Conservation (phyloP, 2,888 invertebrate genomes). For the Luperina testacea region DNA sequence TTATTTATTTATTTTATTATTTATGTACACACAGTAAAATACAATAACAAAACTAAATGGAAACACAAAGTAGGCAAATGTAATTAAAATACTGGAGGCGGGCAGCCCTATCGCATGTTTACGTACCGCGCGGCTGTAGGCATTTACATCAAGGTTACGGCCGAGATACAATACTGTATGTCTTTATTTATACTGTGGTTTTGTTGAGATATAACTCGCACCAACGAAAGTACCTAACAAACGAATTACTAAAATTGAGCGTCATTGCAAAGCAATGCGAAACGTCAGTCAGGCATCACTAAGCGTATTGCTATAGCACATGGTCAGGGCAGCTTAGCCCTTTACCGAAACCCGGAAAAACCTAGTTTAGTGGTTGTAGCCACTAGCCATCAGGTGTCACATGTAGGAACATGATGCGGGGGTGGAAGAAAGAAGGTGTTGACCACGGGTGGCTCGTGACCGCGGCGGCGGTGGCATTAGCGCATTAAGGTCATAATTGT, state of each 20-base stretch:
- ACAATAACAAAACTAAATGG: too few relatives aligned
- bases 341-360: background rate
- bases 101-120: too few relatives aligned
- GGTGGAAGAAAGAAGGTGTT: slow-evolving; percentile 42
- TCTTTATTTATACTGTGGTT: too few relatives aligned
- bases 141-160: too few relatives aligned
- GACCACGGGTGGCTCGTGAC: slow-evolving; percentile 29
- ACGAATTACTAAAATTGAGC: background rate
- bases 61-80: too few relatives aligned
- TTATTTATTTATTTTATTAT: too few relatives aligned
- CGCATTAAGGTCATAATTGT: slow-evolving; percentile 76
- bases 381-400: background rate
- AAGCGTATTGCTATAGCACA: background rate
- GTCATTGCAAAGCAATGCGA: too few relatives aligned
- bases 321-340: background rate
- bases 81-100: too few relatives aligned
- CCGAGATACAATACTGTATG: too few relatives aligned
- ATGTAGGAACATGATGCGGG: background rate
- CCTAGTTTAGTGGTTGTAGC: background rate
- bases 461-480: slow-evolving; percentile 60
- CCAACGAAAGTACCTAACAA: background rate
- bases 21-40: too few relatives aligned
- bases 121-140: too few relatives aligned
- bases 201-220: too few relatives aligned
- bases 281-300: background rate